Evolutionary conservation across 2,113 vertebrate genomes (phyloP).

Genomic region (Asarcornis scutulata): DNA sequence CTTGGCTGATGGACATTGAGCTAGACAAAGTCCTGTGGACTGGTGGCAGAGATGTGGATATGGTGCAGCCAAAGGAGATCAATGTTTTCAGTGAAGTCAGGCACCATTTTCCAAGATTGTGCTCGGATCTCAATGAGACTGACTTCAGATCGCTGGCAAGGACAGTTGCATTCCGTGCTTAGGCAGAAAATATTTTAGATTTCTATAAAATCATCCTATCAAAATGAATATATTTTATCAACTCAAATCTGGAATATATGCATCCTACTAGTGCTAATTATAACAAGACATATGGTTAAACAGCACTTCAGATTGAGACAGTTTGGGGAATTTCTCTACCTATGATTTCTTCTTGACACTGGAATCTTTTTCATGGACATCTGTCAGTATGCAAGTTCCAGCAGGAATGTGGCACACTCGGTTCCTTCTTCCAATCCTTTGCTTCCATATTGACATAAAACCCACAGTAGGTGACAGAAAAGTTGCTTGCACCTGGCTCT

Average conservation of each 20-base stretch:
- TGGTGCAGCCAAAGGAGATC: background rate
- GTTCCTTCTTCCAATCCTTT: conserved; percentile 28
- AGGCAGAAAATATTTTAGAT: conserved; percentile 65
- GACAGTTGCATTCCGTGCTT: conserved; percentile 28
- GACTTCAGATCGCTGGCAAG: conserved; percentile 39
- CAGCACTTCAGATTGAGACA: conserved; percentile 53
- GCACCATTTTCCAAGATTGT: background rate
- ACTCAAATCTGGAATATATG: conserved; percentile 49
- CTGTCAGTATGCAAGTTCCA: conserved; percentile 55
- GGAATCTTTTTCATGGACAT: conserved; percentile 50
- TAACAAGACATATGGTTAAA: conserved; percentile 60
- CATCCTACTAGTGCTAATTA: conserved; percentile 43
- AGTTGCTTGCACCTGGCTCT: conserved; percentile 45
- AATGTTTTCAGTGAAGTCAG: background rate
- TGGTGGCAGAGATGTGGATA: background rate
- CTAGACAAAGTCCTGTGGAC: conserved; percentile 1
- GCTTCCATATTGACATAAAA: conserved; percentile 51
- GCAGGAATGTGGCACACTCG: conserved; percentile 28
- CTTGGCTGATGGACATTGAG: background rate
- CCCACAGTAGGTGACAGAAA: conserved; percentile 52
- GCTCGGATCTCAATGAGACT: background rate
- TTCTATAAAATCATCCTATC: conserved; percentile 55
- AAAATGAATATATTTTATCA: conserved; percentile 66
- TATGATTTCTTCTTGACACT: conserved; percentile 57
- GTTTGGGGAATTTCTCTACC: conserved; percentile 62